These are phyloP conservation scores for Xestia ashworthii DNA, from an alignment of 2,888 invertebrate genomes.

Conservation along the genomic window DNA sequence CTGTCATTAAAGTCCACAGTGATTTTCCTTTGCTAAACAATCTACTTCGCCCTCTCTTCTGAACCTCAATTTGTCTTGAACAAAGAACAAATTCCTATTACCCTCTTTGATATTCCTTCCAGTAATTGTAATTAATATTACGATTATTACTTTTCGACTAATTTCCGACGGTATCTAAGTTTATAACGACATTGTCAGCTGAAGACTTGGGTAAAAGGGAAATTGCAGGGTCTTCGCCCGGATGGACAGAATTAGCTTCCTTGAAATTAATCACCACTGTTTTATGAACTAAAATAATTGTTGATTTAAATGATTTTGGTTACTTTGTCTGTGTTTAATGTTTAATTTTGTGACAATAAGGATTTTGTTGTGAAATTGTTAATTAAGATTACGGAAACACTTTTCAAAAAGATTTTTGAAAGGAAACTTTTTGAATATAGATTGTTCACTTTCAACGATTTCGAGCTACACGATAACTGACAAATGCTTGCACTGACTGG, in stretches of 20 bases:
- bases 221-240: constrained; percentile 52
- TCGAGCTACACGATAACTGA: too few species aligned
- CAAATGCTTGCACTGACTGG: too few species aligned
- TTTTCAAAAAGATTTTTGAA: too few species aligned
- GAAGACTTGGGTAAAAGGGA: constrained; percentile 53
- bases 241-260: constrained; percentile 58
- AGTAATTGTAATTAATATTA: constrained; percentile 47
- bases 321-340: not conserved
- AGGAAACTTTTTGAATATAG: not conserved
- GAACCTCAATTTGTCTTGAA: not conserved
- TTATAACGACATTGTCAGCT: constrained; percentile 54
- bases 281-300: constrained; percentile 60
- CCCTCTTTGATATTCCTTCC: constrained; percentile 1
- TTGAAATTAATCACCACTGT: constrained; percentile 60
- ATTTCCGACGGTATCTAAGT: constrained; percentile 52
- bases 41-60: not conserved
- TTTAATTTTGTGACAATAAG: not conserved
- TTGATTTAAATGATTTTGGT: constrained; percentile 37
- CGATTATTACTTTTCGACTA: constrained; percentile 47
- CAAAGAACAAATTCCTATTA: constrained; percentile 30
- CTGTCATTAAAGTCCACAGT: not conserved
- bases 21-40: not conserved
- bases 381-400: not conserved
- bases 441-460: not conserved
- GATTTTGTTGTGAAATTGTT: not conserved